Percentiles rank a stretch among this genome's conserved stretches.
Evolutionary conservation across 1,140 invertebrate species (phyloP).

Genomic region (Lepidurus apus): DNA sequence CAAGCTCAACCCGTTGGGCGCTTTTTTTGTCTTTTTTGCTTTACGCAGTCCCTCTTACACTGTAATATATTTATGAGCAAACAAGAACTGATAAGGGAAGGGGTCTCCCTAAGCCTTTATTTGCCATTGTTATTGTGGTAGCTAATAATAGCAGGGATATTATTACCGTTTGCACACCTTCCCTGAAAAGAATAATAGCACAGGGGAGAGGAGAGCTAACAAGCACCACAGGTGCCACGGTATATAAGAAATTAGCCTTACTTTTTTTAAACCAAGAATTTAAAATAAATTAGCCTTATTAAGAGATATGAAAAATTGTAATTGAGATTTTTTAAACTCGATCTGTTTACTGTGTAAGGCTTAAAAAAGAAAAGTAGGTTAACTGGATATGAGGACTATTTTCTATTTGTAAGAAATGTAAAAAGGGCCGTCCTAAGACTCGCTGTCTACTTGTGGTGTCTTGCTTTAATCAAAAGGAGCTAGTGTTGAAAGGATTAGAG

Average conservation of each 20-base stretch:
- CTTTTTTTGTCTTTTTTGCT: not conserved
- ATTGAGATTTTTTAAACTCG: too few relatives aligned
- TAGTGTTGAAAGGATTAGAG: not conserved
- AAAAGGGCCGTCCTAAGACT: too few relatives aligned
- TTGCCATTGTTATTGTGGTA: not conserved
- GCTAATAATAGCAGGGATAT: not conserved
- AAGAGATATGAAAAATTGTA: too few relatives aligned
- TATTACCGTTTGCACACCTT: not conserved
- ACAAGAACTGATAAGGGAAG: not conserved
- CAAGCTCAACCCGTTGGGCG: conserved; percentile 12
- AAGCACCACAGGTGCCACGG: not conserved
- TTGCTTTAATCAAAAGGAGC: not conserved
- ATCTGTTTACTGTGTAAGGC: too few relatives aligned
- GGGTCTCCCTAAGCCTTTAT: conserved; percentile 2
- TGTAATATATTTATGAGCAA: conserved; percentile 10
- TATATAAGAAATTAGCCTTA: too few relatives aligned
- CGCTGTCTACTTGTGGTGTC: not conserved
- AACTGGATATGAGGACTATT: too few relatives aligned
- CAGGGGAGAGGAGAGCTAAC: not conserved
- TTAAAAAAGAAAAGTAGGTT: too few relatives aligned
- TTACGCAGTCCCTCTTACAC: not conserved
- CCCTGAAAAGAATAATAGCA: not conserved
- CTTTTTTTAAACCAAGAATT: too few relatives aligned
- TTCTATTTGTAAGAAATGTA: too few relatives aligned
- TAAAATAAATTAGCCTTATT: too few relatives aligned